Percentiles rank a stretch among this genome's conserved stretches.
Conservation (phyloP, 1,140 invertebrate species). For the Cherax quadricarinatus region DNA sequence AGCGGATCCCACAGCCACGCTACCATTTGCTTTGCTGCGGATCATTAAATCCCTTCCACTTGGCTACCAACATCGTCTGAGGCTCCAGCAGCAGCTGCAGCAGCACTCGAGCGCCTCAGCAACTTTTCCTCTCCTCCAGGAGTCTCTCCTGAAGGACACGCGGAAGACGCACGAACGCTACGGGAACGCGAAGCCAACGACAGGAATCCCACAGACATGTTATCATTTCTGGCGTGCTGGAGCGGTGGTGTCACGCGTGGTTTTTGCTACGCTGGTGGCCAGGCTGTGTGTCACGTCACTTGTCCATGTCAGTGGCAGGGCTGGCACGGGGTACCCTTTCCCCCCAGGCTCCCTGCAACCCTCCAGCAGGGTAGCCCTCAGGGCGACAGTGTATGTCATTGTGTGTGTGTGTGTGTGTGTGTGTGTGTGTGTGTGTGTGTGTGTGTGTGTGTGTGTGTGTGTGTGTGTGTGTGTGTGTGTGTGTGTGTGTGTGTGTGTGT, state of each 20-base stretch:
- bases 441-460: slow-evolving; percentile 13
- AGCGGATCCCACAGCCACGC: background rate
- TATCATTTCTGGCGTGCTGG: no score
- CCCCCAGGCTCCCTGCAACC: no score
- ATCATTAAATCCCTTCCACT: background rate
- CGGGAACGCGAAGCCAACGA: no score
- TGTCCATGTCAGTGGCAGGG: background rate
- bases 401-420: slow-evolving; percentile 13
- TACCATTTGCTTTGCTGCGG: background rate
- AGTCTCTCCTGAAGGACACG: no score
- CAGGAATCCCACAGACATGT: no score
- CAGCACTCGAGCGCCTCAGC: background rate
- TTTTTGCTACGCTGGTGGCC: background rate
- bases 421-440: slow-evolving; percentile 13
- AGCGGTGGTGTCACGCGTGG: background rate
- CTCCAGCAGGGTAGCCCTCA: no score
- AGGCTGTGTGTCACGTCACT: background rate
- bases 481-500: slow-evolving; percentile 13
- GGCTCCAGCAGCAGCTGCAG: background rate
- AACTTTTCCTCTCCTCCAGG: background rate
- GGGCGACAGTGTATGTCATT: background rate
- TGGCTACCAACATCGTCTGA: background rate
- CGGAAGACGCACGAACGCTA: no score
- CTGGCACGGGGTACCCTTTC: no score
- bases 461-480: slow-evolving; percentile 13